Evolutionary conservation across 2,888 invertebrate species (phyloP), one percentile per base, ranked within the genome.

Genomic region (Apamea sordens): DNA sequence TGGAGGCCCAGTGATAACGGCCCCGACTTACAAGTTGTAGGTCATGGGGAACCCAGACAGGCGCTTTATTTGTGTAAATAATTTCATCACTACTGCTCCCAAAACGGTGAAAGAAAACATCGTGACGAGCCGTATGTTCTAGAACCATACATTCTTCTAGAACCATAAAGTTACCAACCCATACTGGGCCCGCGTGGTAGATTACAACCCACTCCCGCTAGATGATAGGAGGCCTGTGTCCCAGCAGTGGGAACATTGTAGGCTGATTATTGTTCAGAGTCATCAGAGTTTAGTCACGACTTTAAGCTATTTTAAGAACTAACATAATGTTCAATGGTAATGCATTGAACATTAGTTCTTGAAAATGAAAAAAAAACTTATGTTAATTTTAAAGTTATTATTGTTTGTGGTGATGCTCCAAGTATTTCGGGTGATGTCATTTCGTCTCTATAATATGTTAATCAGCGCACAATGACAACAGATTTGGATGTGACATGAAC

Each of bases 391-490:
- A 70, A 61, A 32, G 7, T 72, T 65, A 59, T 75, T 74, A 78
- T 76, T 83, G 79, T 87, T 77, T 79, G 59, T 77, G 79, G 24
- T 74, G 41, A 61, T 61, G 7, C 76, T 15, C n/a, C n/a, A 59
- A 53, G 47, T 80, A 73, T 77, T 84, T 80, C 24, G n/a, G 83
- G 65, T 91, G 91, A 91, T 88, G 86, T 92, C 92, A 91, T 75
- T 71, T 79, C 32, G 73, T 75, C 74, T 83, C 73, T 50, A 86
- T 86, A 90, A 86, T 86, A 90, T 92, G 90, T 77, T 83, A 89
- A 90, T 89, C 73, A 2, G 15, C 24, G 47, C 73, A 86, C 90
- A 90, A 85, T 91, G 90, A 84, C 87, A 86, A 80, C 64, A 80
- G 59, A 80, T 89, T 76, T 82, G 71, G 70, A 84, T 83, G 36